Percentiles rank a stretch among this genome's conserved stretches.
Conservation (phyloP, 1,140 invertebrate species). For the Polypedilum pembai region DNA sequence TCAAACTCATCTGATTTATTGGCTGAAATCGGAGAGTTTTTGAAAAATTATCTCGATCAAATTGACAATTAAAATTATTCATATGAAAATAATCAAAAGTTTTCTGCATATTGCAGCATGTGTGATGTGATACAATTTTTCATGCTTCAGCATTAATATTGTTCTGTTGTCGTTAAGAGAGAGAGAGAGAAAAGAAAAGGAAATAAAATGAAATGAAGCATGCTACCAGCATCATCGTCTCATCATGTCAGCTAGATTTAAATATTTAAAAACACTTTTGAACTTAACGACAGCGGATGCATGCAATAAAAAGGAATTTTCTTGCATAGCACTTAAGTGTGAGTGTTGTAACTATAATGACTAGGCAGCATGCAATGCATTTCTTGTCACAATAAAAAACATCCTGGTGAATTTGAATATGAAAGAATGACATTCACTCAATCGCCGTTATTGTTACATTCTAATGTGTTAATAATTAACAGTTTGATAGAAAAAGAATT, state of each 20-base stretch:
- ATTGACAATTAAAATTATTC: constrained; percentile 24
- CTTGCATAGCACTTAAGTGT: not conserved
- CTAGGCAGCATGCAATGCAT: not conserved
- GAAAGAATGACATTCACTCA: constrained; percentile 6
- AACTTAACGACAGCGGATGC: not conserved
- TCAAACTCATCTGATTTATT: constrained; percentile 23
- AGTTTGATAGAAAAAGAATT: not conserved
- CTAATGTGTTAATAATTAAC: constrained; percentile 26
- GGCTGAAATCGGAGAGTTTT: not conserved
- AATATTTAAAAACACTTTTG: not conserved
- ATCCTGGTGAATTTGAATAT: not conserved
- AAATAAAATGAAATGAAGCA: constrained; percentile 22
- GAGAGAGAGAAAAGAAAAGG: not conserved
- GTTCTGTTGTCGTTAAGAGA: not conserved
- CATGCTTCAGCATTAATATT: not conserved
- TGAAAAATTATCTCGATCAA: constrained; percentile 24
- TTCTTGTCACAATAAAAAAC: constrained; percentile 25
- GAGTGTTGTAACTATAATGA: not conserved
- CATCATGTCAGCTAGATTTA: not conserved
- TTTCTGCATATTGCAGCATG: not conserved
- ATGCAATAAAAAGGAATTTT: constrained; percentile 15
- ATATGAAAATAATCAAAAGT: constrained; percentile 6
- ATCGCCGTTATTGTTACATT: not conserved
- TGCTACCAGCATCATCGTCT: constrained; percentile 2
- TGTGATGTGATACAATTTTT: not conserved